A percentile compares a stretch with the other conserved stretches of the same genome.
Conservation (phyloP, 1,140 invertebrate genomes). For the Bombus waltoni region DNA sequence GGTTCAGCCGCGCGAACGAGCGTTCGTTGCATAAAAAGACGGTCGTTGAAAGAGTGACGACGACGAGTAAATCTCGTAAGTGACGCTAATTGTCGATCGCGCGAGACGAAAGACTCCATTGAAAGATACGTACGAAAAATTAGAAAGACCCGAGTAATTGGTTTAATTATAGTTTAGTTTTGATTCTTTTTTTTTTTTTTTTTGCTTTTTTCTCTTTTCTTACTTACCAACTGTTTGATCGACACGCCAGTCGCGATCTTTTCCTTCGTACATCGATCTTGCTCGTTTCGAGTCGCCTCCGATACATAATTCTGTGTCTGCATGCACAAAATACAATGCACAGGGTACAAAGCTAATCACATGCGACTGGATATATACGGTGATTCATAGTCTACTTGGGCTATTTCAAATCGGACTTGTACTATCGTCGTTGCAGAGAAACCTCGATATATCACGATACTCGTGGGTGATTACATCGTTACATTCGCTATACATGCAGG, state of each 20-base stretch:
- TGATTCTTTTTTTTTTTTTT: no score
- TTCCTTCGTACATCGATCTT: slow-evolving; percentile 80
- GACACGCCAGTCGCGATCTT: slow-evolving; percentile 81
- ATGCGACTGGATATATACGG: slow-evolving; percentile 32
- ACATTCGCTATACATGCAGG: slow-evolving; percentile 1
- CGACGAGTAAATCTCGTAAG: background rate
- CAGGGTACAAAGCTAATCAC: slow-evolving; percentile 51
- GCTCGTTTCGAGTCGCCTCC: slow-evolving; percentile 78
- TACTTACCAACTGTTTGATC: slow-evolving; percentile 83
- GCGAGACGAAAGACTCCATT: background rate
- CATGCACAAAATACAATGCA: slow-evolving; percentile 77
- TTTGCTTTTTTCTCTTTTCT: no score
- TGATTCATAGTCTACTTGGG: slow-evolving; percentile 22
- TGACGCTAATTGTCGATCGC: background rate
- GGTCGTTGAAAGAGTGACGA: background rate
- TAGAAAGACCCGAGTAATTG: background rate
- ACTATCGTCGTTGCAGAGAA: background rate
- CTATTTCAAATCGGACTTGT: slow-evolving; percentile 7
- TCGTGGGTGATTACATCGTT: background rate
- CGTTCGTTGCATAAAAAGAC: background rate
- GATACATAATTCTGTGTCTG: slow-evolving; percentile 82
- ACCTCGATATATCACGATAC: slow-evolving; percentile 3
- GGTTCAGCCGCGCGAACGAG: background rate
- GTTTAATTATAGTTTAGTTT: background rate
- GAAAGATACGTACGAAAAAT: background rate